Evolutionary conservation across 2,888 invertebrate genomes (phyloP), one percentile per base, ranked within the genome.

Genomic region (Piscicola geometra): DNA sequence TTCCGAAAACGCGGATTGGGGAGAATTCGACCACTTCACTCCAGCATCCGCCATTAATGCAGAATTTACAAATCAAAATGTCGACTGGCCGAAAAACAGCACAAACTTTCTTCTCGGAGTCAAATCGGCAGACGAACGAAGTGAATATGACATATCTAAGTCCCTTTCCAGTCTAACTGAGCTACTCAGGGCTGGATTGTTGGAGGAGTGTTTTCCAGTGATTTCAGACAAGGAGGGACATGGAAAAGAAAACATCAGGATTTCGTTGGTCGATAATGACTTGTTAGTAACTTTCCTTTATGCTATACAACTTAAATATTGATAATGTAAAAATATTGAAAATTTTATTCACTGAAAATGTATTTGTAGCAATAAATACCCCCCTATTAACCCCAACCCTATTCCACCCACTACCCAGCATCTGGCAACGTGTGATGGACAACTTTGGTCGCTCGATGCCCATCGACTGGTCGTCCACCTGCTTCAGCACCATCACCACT

Each of bases 391-490:
- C n/a, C 15, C 41, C 15, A 9, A 41, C 15, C 41, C 5, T 41
- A 41, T 41, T 41, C 41, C 41, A 41, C 5, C 41, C 41, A 41
- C 41, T 15, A 41, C 41, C 25, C 32, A 71, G 71, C 28, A 50
- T 71, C 25, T 71, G 71, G 71, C 25, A 71, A 52, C 41, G 52
- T 30, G 33, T 71, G 9, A 21, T 71, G 21, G 52, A 41, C 41
- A 71, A 71, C 33, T 71, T 71, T 71, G 71, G 71, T 30, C 28
- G 47, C 28, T 30, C 52, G 50, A 41, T 71, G 41, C 71, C 71
- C 1, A 50, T 71, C 1, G 71, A 71, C 2, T 71, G 71, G 71
- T 28, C 33, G 33, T 28, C 50, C 15, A 18, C 60, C 3, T 56
- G n/a, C 60, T 56, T 56, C 60, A 56, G 25, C 15, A 15, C 5